Evolutionary conservation across 1,140 invertebrate genomes (phyloP).

Genomic region (Lethrus apterus): DNA sequence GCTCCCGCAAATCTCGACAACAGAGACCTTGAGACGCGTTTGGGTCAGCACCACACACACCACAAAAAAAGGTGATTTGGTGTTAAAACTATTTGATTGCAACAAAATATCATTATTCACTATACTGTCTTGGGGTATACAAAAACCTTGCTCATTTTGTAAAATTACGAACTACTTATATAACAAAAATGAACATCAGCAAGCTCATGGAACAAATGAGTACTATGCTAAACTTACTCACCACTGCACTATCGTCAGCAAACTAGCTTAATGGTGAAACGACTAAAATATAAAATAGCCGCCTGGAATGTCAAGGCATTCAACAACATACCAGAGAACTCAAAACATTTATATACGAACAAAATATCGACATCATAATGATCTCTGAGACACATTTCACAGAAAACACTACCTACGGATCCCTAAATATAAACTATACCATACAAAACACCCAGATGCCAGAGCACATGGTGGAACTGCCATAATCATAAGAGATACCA

Average conservation of each 20-base stretch:
- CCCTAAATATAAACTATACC: constrained; percentile 17
- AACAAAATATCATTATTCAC: too few species aligned
- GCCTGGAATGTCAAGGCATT: constrained; percentile 30
- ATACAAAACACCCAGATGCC: constrained; percentile 21
- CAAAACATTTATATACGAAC: constrained; percentile 18
- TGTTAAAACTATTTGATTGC: too few species aligned
- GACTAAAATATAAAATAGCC: constrained; percentile 10
- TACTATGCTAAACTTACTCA: constrained; percentile 20
- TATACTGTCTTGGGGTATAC: too few species aligned
- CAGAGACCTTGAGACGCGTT: too few species aligned
- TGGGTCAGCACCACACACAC: too few species aligned
- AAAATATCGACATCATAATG: constrained; percentile 22
- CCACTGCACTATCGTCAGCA: constrained; percentile 12
- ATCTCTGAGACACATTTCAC: constrained; percentile 21
- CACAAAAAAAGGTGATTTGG: too few species aligned
- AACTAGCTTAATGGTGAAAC: constrained; percentile 11
- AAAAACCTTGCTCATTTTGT: too few species aligned
- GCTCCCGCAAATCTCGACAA: too few species aligned
- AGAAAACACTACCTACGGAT: constrained; percentile 17
- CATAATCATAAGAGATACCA: constrained; percentile 17
- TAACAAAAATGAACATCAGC: too few species aligned
- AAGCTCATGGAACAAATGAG: constrained; percentile 6
- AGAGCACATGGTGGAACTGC: constrained; percentile 24
- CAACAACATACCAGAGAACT: constrained; percentile 17
- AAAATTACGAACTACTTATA: too few species aligned